phyloP scores from a whole-genome alignment of 2,888 invertebrate genomes.

The Oligia strigilis region DNA sequence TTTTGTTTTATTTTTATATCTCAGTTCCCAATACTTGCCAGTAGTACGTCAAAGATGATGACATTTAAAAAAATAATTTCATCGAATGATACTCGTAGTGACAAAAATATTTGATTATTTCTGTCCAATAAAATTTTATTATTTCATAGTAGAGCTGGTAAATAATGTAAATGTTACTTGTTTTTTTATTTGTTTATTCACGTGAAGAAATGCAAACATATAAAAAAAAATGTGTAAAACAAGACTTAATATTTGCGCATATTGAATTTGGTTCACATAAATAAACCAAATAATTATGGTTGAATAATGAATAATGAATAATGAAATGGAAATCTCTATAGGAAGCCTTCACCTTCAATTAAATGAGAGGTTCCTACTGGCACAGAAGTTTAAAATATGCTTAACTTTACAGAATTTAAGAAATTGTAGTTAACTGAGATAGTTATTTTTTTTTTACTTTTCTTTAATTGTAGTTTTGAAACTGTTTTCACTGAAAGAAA shows the following conservation, averaged over 20 bases:
- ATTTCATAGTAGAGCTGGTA: slow-evolving; percentile 5
- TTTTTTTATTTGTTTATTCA: neutral
- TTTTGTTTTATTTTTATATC: slow-evolving; percentile 24
- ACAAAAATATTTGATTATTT: neutral
- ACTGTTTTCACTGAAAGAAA: too few species aligned
- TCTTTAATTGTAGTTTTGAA: too few species aligned
- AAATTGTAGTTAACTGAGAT: too few species aligned
- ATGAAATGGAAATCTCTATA: too few species aligned
- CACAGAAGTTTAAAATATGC: too few species aligned
- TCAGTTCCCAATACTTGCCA: neutral
- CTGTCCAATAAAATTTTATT: slow-evolving; percentile 4
- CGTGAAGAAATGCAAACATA: slow-evolving; percentile 12
- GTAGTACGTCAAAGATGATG: neutral
- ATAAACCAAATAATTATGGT: slow-evolving; percentile 8
- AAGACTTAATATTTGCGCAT: slow-evolving; percentile 16
- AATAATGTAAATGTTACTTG: slow-evolving; percentile 15
- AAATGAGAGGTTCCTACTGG: too few species aligned
- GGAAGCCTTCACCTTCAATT: too few species aligned
- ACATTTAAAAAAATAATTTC: neutral
- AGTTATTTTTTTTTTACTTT: too few species aligned
- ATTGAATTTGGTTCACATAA: slow-evolving; percentile 24
- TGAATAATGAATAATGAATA: slow-evolving; percentile 4
- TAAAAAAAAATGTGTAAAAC: neutral
- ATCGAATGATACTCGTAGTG: too few species aligned
- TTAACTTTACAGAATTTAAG: too few species aligned